Evolutionary conservation across 2,113 vertebrate species (phyloP), one percentile per base, ranked within the genome.

Genomic region (Strix uralensis): DNA sequence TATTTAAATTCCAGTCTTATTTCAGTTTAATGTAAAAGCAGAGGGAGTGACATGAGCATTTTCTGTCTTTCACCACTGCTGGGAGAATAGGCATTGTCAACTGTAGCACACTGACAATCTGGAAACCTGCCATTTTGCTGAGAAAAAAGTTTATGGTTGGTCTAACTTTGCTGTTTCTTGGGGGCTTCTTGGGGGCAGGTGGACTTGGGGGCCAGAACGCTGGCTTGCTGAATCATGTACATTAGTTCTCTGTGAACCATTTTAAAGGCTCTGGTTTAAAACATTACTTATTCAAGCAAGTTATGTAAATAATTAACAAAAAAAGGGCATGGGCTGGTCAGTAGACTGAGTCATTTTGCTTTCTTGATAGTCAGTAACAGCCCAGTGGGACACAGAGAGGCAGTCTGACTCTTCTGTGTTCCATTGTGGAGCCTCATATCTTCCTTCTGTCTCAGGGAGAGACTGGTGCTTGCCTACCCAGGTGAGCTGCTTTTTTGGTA

Each of bases 41-140:
- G 82, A 88, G 85, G 46, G 59, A 94, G 69, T 96, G 96, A 96
- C 80, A 95, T 49, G 90, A 96, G 63, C 46, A 46, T 95, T 91
- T 94, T 88, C 25, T 96, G 87, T 95, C 81, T 94, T 96, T 97
- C 96, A 92, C 61, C 49, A 66, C 14, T 44, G 61, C 57, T 73
- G 81, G 75, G 83, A 72, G 71, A 74, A 70, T 10, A 71, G 27
- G 4, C 52, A 67, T 77, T 88, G 83, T 86, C 96, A 97, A 85
- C 93, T 96, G 90, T 95, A 96, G 90, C 73, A 85, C 52, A 79
- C 21, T 93, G 90, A 88, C 94, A 85, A 14, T 75, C 90, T 96
- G 92, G 82, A 96, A 96, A 97, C 38, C 52, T 96, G 90, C 81
- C 90, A 92, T 95, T 90, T 94, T 94, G 27, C 11, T 85, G 94